Evolutionary conservation across 2,113 vertebrate species (phyloP).

Genomic region (Alectura lathami): DNA sequence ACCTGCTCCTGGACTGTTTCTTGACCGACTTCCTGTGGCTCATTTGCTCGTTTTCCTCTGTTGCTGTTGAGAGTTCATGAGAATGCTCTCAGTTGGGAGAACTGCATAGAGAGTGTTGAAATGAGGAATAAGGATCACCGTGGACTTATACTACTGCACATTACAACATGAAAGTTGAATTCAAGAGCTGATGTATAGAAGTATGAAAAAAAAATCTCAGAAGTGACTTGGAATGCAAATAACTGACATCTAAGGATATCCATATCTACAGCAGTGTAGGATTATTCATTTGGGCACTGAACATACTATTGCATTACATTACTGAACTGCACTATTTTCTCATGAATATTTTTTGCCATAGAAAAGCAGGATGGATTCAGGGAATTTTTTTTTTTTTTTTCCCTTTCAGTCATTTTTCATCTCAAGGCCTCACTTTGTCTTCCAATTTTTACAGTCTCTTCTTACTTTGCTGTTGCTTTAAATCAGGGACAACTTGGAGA

Average conservation of each 20-base stretch:
- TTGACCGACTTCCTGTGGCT: conserved; percentile 1
- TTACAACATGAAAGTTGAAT: background rate
- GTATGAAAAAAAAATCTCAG: background rate
- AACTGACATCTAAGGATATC: background rate
- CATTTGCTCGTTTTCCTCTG: conserved; percentile 8
- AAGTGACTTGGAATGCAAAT: background rate
- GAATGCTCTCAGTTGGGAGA: background rate
- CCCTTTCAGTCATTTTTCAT: background rate
- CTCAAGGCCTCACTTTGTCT: background rate
- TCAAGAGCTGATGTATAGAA: background rate
- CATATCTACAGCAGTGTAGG: background rate
- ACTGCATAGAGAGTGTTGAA: background rate
- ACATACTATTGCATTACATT: background rate
- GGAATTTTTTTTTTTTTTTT: background rate
- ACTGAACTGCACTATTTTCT: background rate
- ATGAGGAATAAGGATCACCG: background rate
- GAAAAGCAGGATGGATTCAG: background rate
- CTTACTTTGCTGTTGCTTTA: background rate
- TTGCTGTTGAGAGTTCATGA: conserved; percentile 42
- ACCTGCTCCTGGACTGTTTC: conserved; percentile 6
- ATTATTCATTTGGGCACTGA: background rate
- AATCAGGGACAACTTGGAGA: conserved; percentile 3
- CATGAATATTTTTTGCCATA: background rate
- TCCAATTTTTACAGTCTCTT: background rate
- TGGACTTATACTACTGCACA: background rate